Percentiles rank a stretch among this genome's conserved stretches.
These are phyloP conservation scores for Magallana ariakensis DNA, from an alignment of 1,140 invertebrate genomes.

Conservation along the genomic window DNA sequence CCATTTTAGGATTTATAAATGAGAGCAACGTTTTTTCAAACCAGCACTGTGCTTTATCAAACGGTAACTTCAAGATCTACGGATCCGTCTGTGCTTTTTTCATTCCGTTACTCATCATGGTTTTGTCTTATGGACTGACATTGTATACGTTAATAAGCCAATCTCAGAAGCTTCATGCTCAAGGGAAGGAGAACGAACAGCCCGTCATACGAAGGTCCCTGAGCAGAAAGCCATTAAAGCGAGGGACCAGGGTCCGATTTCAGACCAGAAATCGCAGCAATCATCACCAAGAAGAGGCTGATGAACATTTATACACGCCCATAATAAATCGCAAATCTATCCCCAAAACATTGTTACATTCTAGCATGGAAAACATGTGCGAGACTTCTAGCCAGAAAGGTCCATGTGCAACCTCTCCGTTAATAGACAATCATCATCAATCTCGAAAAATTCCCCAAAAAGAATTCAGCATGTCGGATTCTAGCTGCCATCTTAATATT, in stretches of 20 bases:
- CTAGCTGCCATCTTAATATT: background rate
- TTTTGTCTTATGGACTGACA: conserved; percentile 94
- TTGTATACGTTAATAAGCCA: conserved; percentile 82
- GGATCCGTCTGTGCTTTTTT: conserved; percentile 97
- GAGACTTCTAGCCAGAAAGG: background rate
- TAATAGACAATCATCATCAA: conserved; percentile 53
- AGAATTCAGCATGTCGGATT: background rate
- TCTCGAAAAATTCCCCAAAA: conserved; percentile 6
- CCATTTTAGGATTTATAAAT: conserved; percentile 88
- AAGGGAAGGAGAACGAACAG: conserved; percentile 64
- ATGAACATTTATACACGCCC: conserved; percentile 39
- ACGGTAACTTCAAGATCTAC: conserved; percentile 88
- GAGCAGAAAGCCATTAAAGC: conserved; percentile 58
- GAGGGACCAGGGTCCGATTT: conserved; percentile 59
- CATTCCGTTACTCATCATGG: conserved; percentile 96
- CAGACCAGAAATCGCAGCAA: conserved; percentile 51
- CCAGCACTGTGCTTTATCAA: conserved; percentile 84
- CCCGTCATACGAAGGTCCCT: conserved; percentile 72
- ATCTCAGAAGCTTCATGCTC: conserved; percentile 66
- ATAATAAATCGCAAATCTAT: conserved; percentile 50
- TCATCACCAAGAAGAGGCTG: conserved; percentile 34
- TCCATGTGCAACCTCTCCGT: conserved; percentile 54
- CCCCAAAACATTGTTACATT: conserved; percentile 5
- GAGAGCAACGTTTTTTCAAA: conserved; percentile 78
- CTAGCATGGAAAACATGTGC: background rate